These are phyloP conservation scores for Melanocharis versteri DNA, from an alignment of 2,113 vertebrate species.

Conservation along the genomic window DNA sequence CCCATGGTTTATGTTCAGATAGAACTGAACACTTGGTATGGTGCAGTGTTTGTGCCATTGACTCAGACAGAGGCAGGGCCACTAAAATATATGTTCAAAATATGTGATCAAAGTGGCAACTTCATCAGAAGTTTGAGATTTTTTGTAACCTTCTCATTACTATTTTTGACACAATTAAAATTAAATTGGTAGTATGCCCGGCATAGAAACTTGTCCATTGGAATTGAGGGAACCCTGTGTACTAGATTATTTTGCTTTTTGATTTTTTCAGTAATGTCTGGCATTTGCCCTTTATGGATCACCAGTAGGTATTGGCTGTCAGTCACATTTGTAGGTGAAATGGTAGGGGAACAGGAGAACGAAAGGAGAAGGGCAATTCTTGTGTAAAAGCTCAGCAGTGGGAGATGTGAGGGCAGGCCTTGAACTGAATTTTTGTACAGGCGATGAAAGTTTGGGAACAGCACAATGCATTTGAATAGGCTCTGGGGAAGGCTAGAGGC, in stretches of 20 bases:
- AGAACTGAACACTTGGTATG: fast-evolving
- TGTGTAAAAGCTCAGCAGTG: neutral
- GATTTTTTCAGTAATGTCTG: neutral
- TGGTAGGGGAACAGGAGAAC: neutral
- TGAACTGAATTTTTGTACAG: neutral
- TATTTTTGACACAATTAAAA: neutral
- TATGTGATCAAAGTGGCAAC: neutral
- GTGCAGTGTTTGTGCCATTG: neutral
- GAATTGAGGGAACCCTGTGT: neutral
- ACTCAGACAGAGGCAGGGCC: neutral
- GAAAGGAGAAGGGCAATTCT: neutral
- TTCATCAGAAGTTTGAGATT: fast-evolving
- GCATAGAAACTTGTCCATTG: neutral
- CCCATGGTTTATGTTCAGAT: neutral
- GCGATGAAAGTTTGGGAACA: neutral
- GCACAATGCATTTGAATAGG: neutral
- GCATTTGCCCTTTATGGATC: neutral
- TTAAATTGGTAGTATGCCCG: neutral
- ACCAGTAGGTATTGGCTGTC: neutral
- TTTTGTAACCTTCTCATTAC: neutral
- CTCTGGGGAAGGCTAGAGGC: neutral
- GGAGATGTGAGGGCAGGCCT: neutral
- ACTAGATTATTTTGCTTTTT: neutral
- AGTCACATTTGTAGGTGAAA: neutral
- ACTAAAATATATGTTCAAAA: neutral